A percentile compares a stretch with the other conserved stretches of the same genome.
These are phyloP conservation scores for Rhinopomastus cyanomelas DNA, from an alignment of 2,113 vertebrate species.

Conservation along the genomic window DNA sequence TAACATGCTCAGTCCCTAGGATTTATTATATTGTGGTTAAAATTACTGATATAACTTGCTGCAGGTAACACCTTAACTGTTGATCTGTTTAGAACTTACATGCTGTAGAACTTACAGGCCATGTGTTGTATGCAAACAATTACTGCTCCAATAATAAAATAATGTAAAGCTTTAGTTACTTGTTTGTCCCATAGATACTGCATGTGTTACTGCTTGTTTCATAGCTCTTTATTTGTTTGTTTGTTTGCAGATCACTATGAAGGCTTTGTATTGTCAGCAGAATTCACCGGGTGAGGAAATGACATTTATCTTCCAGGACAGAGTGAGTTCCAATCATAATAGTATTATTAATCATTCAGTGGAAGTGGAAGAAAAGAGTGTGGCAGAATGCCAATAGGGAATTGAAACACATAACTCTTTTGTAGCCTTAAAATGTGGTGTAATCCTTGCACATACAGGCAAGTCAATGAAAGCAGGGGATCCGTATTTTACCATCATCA, in stretches of 20 bases:
- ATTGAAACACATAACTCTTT: background rate
- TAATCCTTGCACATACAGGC: background rate
- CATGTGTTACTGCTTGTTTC: background rate
- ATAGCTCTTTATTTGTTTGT: constrained; percentile 26
- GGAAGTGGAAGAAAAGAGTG: background rate
- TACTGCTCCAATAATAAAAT: background rate
- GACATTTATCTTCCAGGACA: constrained; percentile 83
- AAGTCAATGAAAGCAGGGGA: background rate
- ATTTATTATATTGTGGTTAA: background rate
- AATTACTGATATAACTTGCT: background rate
- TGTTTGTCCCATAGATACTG: background rate
- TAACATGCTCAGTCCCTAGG: background rate
- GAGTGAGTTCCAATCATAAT: constrained; percentile 62
- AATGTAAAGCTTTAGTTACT: background rate
- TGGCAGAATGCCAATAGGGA: background rate
- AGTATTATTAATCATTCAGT: background rate
- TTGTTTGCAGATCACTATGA: constrained; percentile 76
- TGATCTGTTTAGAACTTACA: background rate
- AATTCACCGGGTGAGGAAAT: constrained; percentile 74
- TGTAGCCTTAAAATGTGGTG: background rate
- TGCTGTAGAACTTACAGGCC: background rate
- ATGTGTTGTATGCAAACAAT: background rate
- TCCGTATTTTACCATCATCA: background rate
- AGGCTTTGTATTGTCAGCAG: constrained; percentile 81
- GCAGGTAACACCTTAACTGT: background rate